Conservation (phyloP, 35 echinoderm and acorn worm genomes). For the Lytechinus variegatus region DNA sequence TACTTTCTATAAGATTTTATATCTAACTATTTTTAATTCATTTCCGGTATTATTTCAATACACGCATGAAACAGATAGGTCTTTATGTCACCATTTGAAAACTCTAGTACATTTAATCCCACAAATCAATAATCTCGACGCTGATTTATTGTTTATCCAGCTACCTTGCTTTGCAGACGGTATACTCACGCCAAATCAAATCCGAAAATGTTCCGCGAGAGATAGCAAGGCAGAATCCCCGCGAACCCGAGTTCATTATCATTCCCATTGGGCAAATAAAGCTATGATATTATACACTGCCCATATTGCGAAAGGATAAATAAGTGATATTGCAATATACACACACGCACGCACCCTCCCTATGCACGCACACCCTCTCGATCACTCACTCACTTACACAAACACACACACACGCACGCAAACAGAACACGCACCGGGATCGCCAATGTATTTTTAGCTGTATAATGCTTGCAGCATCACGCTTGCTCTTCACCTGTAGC, state of each 20-base stretch:
- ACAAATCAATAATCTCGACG: too few relatives aligned
- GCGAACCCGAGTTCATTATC: background rate
- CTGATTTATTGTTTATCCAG: too few relatives aligned
- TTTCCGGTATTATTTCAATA: too few relatives aligned
- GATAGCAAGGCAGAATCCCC: too few relatives aligned
- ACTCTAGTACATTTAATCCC: too few relatives aligned
- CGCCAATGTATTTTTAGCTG: background rate
- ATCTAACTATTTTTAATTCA: too few relatives aligned
- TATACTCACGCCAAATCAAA: too few relatives aligned
- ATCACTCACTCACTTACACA: background rate
- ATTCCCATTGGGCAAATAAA: background rate
- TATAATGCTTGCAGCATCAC: background rate
- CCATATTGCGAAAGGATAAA: background rate
- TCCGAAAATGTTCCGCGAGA: too few relatives aligned
- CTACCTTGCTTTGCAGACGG: too few relatives aligned
- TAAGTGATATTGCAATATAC: background rate
- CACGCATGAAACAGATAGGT: too few relatives aligned
- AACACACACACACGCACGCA: background rate
- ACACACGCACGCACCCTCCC: background rate
- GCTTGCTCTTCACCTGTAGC: background rate
- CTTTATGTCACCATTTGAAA: too few relatives aligned
- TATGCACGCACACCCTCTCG: background rate
- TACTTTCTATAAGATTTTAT: too few relatives aligned
- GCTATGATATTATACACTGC: background rate
- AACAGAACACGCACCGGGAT: background rate